Evolutionary conservation across 2,888 invertebrate species (phyloP), one percentile per base, ranked within the genome.

Genomic region (Hydropsyche betteni): DNA sequence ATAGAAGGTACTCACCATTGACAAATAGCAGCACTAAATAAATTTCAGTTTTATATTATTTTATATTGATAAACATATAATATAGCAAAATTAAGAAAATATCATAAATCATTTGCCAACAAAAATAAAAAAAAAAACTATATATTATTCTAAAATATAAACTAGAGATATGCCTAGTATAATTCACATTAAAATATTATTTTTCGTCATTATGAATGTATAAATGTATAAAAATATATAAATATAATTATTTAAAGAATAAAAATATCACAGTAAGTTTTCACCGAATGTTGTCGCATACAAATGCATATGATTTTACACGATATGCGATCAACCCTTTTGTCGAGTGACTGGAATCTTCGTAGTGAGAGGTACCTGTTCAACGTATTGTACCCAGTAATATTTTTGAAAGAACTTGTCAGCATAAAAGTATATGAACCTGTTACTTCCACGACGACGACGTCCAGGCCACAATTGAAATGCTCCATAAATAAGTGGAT

Each of bases 401-500:
- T 64, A 64, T 64, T 64, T 64, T 64, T 64, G 64, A 64, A 64
- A 64, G 36, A 64, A 64, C 64, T 64, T 64, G 64, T 64, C 64
- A 64, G 64, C 64, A 69, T 69, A 51, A 69, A 69, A 69, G 50
- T 69, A 61, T 72, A 72, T 44, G 72, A 55, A 88, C 87, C 86
- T 87, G 82, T 86, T 85, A 77, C 86, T 86, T 68, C 85, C 82
- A 14, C 85, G 82, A 16, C 77, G 52, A 80, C 86, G 86, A 80
- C 87, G 89, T 81, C 89, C 89, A 4, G 91, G 91, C 89, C 94
- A 93, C 78, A 94, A 87, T 84, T 95, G 94, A 84, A 95, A 95
- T 24, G 94, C 94, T 51, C 95, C 95, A 81, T 95, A 95, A 81
- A 95, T 95, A 71, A 95, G 87, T 0, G 95, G 95, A 84, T 95